These are phyloP conservation scores for Microcebus murinus DNA, from an alignment of 2,113 vertebrate species.

Conservation along the genomic window DNA sequence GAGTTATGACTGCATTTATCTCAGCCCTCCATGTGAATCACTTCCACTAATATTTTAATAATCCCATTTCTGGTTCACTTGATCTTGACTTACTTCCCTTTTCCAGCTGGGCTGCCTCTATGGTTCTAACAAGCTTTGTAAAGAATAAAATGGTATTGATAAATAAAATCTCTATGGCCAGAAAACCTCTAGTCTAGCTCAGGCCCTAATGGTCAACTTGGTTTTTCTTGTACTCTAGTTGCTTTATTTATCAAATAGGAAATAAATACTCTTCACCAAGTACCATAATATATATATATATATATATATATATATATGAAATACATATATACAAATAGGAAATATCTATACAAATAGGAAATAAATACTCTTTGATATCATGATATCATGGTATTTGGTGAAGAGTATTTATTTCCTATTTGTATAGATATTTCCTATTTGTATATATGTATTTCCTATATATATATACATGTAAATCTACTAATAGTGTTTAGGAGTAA, in stretches of 20 bases:
- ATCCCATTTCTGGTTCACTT: background rate
- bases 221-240: background rate
- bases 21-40: background rate
- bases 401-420: too few relatives aligned
- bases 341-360: too few relatives aligned
- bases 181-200: background rate
- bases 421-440: too few relatives aligned
- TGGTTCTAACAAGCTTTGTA: background rate
- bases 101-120: background rate
- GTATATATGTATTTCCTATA: background rate
- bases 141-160: background rate
- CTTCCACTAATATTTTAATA: background rate
- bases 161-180: conserved; percentile 4
- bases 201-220: background rate
- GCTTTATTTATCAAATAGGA: conserved; percentile 11
- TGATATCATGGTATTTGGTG: too few relatives aligned
- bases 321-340: too few relatives aligned
- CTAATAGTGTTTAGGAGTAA: too few relatives aligned
- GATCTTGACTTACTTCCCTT: background rate
- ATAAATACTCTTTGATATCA: too few relatives aligned
- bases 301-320: too few relatives aligned
- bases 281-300: background rate
- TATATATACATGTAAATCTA: background rate
- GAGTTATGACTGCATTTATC: background rate
- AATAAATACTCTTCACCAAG: background rate